Evolutionary conservation across 2,113 vertebrate genomes (phyloP).

Genomic region (Alectura lathami): DNA sequence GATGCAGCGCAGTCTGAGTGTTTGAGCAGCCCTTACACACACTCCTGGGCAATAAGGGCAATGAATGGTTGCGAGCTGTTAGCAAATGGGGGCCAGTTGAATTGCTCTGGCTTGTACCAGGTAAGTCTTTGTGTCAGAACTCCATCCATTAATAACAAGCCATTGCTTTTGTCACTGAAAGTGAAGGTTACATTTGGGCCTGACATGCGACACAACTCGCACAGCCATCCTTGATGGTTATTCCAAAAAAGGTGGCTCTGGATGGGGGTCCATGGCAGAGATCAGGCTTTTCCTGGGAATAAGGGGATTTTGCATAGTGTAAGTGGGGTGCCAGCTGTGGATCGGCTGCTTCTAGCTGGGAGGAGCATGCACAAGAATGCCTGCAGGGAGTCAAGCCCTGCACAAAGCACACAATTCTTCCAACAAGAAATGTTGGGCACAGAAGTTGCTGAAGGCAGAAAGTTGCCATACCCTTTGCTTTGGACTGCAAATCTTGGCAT

Average conservation of each 20-base stretch:
- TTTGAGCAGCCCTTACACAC: neutral
- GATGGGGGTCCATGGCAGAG: neutral
- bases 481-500: neutral
- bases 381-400: neutral
- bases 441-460: neutral
- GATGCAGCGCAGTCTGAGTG: neutral
- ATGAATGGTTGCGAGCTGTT: neutral
- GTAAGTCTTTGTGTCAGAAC: neutral
- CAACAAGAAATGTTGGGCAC: accelerated
- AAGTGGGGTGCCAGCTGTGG: neutral
- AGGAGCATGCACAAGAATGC: neutral
- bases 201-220: neutral
- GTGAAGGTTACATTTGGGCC: neutral
- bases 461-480: neutral
- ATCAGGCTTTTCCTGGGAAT: neutral
- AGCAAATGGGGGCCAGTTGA: neutral
- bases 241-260: neutral
- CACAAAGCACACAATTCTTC: neutral
- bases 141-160: neutral
- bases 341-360: neutral
- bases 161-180: neutral
- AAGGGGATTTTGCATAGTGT: neutral
- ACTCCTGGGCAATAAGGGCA: neutral
- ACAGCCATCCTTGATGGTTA: neutral
- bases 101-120: neutral